These are phyloP conservation scores for Asteroscopus sphinx DNA, from an alignment of 2,888 invertebrate genomes.

Conservation along the genomic window DNA sequence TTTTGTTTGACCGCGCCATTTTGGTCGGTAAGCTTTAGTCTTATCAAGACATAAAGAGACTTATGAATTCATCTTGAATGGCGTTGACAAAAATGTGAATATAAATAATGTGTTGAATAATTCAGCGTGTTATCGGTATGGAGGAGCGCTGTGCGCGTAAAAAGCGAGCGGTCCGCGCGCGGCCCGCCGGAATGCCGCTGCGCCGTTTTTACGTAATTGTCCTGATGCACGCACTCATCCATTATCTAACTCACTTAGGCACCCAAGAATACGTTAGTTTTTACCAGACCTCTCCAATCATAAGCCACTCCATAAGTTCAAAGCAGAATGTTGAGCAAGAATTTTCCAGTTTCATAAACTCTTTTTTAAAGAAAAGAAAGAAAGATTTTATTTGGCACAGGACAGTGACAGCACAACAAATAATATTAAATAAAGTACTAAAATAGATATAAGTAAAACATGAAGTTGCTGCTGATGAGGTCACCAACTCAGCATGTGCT, in stretches of 20 bases:
- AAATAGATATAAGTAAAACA: too few relatives aligned
- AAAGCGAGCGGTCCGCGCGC: constrained; percentile 75
- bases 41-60: constrained; percentile 89
- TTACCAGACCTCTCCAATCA: constrained; percentile 52
- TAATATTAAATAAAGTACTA: too few relatives aligned
- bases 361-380: too few relatives aligned
- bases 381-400: too few relatives aligned
- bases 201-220: constrained; percentile 88
- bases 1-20: constrained; percentile 75
- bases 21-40: constrained; percentile 86
- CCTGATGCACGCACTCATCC: constrained; percentile 87
- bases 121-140: constrained; percentile 89
- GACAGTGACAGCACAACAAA: too few relatives aligned
- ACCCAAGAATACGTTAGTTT: constrained; percentile 55
- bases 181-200: constrained; percentile 83
- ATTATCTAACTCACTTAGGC: constrained; percentile 80
- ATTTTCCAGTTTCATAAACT: constrained; percentile 31
- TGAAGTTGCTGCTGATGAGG: too few relatives aligned
- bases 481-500: too few relatives aligned
- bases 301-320: constrained; percentile 52
- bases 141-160: constrained; percentile 76
- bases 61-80: constrained; percentile 88
- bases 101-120: constrained; percentile 88
- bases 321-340: constrained; percentile 7
- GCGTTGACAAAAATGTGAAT: constrained; percentile 90